Evolutionary conservation across 2,113 vertebrate species (phyloP).

Genomic region (Lepisosteus oculatus): DNA sequence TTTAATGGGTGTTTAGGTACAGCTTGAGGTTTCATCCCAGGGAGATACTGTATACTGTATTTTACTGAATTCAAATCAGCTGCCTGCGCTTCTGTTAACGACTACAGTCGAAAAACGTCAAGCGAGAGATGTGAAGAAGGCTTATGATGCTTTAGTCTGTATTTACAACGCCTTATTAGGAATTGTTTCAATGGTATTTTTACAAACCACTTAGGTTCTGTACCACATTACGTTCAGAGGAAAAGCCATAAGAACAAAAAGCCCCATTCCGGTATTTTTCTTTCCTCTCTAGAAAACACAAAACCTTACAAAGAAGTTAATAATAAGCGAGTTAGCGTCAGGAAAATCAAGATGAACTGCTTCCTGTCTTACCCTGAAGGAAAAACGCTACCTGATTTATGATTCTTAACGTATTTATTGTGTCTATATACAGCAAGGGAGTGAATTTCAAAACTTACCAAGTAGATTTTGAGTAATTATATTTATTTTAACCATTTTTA

Average conservation of each 20-base stretch:
- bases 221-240: too few species aligned
- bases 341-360: constrained; percentile 39
- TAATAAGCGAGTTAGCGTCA: constrained; percentile 49
- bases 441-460: constrained; percentile 37
- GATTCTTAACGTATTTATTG: constrained; percentile 40
- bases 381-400: constrained; percentile 35
- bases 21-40: constrained; percentile 15
- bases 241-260: too few species aligned
- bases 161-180: too few species aligned
- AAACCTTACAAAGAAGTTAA: constrained; percentile 49
- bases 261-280: constrained; percentile 17
- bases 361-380: constrained; percentile 26
- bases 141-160: too few species aligned
- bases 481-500: constrained; percentile 15
- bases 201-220: too few species aligned
- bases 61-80: background rate
- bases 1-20: background rate
- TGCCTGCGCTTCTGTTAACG: background rate
- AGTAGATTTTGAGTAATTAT: constrained; percentile 20
- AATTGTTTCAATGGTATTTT: too few species aligned
- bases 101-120: too few species aligned
- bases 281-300: constrained; percentile 28
- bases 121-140: too few species aligned
- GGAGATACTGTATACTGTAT: background rate
- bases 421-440: constrained; percentile 37